phyloP scores from a whole-genome alignment of 2,113 vertebrate genomes.

The Sinocyclocheilus maitianheensis region DNA sequence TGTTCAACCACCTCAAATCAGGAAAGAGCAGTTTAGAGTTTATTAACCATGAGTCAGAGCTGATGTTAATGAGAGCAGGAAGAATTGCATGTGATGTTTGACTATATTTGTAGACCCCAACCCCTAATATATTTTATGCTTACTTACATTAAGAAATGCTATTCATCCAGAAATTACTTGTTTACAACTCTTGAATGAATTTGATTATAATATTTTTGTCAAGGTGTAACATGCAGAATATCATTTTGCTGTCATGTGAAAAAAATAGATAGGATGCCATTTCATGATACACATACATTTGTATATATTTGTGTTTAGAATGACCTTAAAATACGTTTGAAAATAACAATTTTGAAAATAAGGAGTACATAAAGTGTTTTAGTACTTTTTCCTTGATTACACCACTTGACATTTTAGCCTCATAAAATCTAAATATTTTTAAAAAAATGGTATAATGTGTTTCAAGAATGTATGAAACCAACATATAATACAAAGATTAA shows the following conservation, averaged over 20 bases:
- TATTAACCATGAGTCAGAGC: neutral
- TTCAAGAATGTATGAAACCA: neutral
- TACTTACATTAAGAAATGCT: neutral
- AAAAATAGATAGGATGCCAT: no score
- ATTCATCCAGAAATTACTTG: neutral
- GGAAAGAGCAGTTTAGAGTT: slow-evolving; percentile 46
- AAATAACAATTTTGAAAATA: neutral
- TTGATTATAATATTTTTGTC: neutral
- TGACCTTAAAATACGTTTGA: no score
- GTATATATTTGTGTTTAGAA: no score
- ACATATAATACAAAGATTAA: neutral
- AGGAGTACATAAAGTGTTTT: neutral
- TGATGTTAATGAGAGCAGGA: neutral
- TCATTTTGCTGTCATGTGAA: neutral
- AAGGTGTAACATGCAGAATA: neutral
- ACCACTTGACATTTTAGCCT: neutral
- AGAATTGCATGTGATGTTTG: neutral
- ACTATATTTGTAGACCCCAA: neutral
- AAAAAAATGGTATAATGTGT: neutral
- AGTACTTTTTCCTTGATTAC: neutral
- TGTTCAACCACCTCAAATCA: neutral
- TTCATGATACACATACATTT: no score
- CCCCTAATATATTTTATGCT: neutral
- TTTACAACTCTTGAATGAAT: neutral
- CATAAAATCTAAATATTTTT: neutral